A percentile compares a stretch with the other conserved stretches of the same genome.
Conservation (phyloP, 1,140 invertebrate genomes). For the Antheraea pernyi region DNA sequence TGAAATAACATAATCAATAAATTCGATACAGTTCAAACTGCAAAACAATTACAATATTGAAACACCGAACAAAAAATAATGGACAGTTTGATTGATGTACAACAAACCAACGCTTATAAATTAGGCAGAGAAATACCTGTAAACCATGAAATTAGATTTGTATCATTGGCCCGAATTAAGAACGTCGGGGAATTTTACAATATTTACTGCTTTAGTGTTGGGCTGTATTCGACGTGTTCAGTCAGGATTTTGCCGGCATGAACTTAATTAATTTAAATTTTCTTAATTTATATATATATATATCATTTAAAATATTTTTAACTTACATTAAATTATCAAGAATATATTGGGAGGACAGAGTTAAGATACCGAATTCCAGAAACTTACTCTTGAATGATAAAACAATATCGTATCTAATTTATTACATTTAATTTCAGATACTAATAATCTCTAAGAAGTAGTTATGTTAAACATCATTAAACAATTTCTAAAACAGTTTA, state of each 20-base stretch:
- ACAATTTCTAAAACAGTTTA: conserved; percentile 12
- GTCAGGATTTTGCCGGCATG: not conserved
- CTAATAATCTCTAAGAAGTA: no score
- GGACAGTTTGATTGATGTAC: not conserved
- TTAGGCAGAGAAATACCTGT: conserved; percentile 12
- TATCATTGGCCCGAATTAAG: not conserved
- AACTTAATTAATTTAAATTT: no score
- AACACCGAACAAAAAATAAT: not conserved
- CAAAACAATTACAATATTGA: conserved; percentile 3
- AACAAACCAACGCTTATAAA: not conserved
- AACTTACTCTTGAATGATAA: no score
- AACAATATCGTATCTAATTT: no score
- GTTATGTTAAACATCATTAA: not conserved
- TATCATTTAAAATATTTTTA: no score
- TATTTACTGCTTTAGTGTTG: not conserved
- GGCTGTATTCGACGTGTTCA: no score
- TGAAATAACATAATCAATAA: conserved; percentile 3
- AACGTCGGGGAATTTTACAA: not conserved
- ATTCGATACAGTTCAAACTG: not conserved
- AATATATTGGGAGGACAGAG: no score
- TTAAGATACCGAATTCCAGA: no score
- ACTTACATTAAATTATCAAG: no score
- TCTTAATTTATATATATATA: no score
- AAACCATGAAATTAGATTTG: conserved; percentile 16
- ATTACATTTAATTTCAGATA: not conserved